These are phyloP conservation scores for Temnothorax unifasciatus DNA, from an alignment of 2,888 invertebrate species.

Conservation along the genomic window DNA sequence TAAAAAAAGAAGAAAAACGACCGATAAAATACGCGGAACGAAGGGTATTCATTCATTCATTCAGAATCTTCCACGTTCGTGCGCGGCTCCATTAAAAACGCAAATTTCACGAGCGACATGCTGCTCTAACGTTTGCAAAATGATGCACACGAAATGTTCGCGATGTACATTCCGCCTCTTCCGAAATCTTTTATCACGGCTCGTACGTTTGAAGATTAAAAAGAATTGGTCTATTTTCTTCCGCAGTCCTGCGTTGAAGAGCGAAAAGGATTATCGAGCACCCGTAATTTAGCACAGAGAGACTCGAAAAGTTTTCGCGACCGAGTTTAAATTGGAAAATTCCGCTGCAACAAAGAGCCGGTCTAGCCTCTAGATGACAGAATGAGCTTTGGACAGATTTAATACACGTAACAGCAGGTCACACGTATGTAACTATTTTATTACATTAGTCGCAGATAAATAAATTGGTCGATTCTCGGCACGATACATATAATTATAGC, in stretches of 20 bases:
- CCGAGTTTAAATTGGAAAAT: slow-evolving; percentile 49
- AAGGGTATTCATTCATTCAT: slow-evolving; percentile 55
- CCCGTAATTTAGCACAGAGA: slow-evolving; percentile 18
- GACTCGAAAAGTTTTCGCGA: slow-evolving; percentile 20
- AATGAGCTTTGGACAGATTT: slow-evolving; percentile 28
- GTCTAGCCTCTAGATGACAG: background rate
- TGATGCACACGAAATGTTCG: slow-evolving; percentile 1
- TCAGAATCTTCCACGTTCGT: slow-evolving; percentile 30
- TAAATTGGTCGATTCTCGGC: background rate
- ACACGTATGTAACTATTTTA: slow-evolving; percentile 30
- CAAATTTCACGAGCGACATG: slow-evolving; percentile 28
- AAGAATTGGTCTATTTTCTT: slow-evolving; percentile 7
- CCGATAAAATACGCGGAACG: slow-evolving; percentile 45
- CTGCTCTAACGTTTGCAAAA: slow-evolving; percentile 13
- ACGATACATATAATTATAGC: background rate
- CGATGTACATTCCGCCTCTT: background rate
- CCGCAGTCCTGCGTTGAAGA: background rate
- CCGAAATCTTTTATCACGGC: background rate
- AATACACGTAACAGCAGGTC: slow-evolving; percentile 5
- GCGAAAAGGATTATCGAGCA: slow-evolving; percentile 11
- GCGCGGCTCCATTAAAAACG: slow-evolving; percentile 46
- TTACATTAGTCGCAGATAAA: slow-evolving; percentile 27
- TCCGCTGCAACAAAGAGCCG: slow-evolving; percentile 18
- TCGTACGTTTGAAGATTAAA: slow-evolving; percentile 13
- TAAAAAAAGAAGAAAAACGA: background rate